A percentile compares a stretch with the other conserved stretches of the same genome.
Evolutionary conservation across 2,113 vertebrate species (phyloP).

Genomic region (Oenanthe oenanthe): DNA sequence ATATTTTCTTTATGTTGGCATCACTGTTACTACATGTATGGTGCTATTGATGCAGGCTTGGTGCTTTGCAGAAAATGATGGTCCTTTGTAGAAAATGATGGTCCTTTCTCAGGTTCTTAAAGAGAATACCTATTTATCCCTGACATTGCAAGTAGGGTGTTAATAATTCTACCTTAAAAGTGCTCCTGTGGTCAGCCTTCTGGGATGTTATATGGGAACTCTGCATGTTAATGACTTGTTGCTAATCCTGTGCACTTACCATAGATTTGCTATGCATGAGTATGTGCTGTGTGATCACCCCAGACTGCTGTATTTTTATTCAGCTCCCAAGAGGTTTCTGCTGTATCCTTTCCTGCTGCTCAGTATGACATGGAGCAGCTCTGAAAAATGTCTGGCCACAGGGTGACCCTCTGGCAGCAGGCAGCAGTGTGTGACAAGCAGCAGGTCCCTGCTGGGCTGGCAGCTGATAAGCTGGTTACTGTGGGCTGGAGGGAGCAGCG

Average conservation of each 20-base stretch:
- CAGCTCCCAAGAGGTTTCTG: neutral
- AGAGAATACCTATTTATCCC: neutral
- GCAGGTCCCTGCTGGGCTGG: neutral
- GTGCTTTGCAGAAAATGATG: neutral
- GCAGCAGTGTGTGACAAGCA: neutral
- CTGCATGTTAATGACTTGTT: neutral
- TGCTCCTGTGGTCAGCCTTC: neutral
- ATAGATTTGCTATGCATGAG: neutral
- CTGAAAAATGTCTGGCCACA: neutral
- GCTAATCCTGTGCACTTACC: neutral
- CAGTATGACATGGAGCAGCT: neutral
- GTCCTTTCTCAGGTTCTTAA: neutral
- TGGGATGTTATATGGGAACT: neutral
- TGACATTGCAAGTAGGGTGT: neutral
- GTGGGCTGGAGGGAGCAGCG: neutral
- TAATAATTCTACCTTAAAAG: neutral
- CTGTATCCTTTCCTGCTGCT: neutral
- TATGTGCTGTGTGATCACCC: neutral
- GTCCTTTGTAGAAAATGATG: neutral
- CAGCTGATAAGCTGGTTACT: conserved; percentile 36
- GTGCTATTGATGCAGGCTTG: neutral
- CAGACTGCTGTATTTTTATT: neutral
- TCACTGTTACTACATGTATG: neutral
- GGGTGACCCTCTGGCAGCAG: neutral
- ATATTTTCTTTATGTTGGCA: neutral